Base-by-base conservation (phyloP, 2,113 vertebrate genomes). In the Lepidothrix coronata region DNA sequence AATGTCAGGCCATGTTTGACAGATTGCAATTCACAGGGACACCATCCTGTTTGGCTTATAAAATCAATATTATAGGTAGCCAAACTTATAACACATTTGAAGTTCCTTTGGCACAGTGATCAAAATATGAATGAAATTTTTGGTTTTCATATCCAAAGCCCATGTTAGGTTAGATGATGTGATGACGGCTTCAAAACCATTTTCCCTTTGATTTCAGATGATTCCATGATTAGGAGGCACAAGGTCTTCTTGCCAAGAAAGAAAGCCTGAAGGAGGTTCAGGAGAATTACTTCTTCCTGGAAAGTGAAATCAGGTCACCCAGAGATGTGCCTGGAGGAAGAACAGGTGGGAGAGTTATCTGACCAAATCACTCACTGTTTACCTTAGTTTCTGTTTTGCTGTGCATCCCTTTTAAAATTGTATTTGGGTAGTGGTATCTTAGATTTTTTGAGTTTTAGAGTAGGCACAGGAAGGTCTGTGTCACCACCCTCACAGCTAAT, bases 191-290 rank as follows among this genome's bases (percentile, higher is more conserved):
- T 92, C 31, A 86, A 61, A 74, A 44, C 1, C 5, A 21, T 87
- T 70, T 72, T 48, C 5, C 49, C 16, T 18, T 44, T 83, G 31
- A 63, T 88, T 85, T 72, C 24, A 25, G 65, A 18, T 61, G 43
- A 55, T 81, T 96, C 6, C 72, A 65, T 96, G 92, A 41, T 41
- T 89, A 98, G 96, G 91, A 97, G 79, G 63, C 46, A 7, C 90
- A 88, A 72, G 75, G 85, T 54, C 37, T 66, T 73, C 88, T 89
- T 72, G 65, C 62, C 66, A 94, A 93, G 85, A 92, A 95, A 77
- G 92, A 95, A 89, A 63, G 66, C 30, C 21, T 49, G 30, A 57
- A 80, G 27, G n/a, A n/a, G 22, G 54, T 28, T 80, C 77, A 88
- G 51, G 58, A 95, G 66, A 44, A 61, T 24, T 58, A 27, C 0